phyloP scores from a whole-genome alignment of 2,113 vertebrate genomes.

The Nothocercus julius region DNA sequence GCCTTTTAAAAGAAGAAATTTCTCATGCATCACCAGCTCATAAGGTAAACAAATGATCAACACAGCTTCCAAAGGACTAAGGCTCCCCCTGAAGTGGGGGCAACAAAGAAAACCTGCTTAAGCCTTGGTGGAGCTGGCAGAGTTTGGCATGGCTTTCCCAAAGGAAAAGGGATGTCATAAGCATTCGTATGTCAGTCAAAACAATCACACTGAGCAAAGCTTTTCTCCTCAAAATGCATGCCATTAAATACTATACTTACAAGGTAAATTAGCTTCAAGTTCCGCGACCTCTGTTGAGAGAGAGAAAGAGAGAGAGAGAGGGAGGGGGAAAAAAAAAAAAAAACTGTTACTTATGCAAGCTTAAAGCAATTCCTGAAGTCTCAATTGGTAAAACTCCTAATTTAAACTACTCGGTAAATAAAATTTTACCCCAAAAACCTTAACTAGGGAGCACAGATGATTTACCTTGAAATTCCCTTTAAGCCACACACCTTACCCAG shows the following conservation, averaged over 20 bases:
- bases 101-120: neutral
- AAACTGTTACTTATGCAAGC: slow-evolving; percentile 43
- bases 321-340: neutral
- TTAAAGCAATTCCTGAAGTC: neutral
- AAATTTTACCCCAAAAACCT: neutral
- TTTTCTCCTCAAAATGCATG: neutral
- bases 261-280: slow-evolving; percentile 95
- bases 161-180: neutral
- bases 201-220: neutral
- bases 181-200: neutral
- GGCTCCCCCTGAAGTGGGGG: neutral
- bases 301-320: slow-evolving; percentile 17
- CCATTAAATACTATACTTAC: slow-evolving; percentile 83
- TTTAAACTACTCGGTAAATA: neutral
- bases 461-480: neutral
- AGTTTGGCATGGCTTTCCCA: neutral
- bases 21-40: neutral
- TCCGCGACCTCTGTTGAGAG: slow-evolving; percentile 93
- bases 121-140: neutral
- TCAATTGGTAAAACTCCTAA: neutral
- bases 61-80: neutral
- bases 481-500: neutral
- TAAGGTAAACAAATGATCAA: neutral
- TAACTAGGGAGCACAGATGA: neutral
- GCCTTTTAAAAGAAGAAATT: neutral